Conservation (phyloP, 1,140 invertebrate species). For the Gryon sp. region DNA sequence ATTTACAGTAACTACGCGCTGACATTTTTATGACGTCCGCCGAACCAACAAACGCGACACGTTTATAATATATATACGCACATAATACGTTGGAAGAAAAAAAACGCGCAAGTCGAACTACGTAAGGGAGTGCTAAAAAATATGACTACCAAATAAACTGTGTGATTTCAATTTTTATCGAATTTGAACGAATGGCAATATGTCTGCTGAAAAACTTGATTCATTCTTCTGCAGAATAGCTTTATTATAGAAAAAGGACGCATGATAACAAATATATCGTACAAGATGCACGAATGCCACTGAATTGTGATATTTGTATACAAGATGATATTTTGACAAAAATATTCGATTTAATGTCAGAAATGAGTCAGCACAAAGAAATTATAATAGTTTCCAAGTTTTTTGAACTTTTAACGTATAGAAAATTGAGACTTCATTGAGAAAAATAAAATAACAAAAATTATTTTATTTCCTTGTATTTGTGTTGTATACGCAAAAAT, state of each 20-base stretch:
- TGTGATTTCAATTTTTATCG: conserved; percentile 43
- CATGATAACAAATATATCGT: conserved; percentile 29
- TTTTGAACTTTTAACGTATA: too few species aligned
- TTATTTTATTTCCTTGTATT: too few species aligned
- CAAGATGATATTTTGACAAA: conserved; percentile 7
- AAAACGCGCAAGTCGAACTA: conserved; percentile 30
- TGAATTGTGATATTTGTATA: conserved; percentile 12
- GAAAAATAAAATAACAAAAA: too few species aligned
- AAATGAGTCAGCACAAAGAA: neutral
- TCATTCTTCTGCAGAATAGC: conserved; percentile 12
- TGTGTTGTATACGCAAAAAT: too few species aligned
- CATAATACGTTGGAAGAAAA: conserved; percentile 27
- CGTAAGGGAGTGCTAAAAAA: conserved; percentile 18
- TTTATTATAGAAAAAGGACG: conserved; percentile 7
- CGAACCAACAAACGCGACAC: conserved; percentile 25
- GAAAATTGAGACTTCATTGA: too few species aligned
- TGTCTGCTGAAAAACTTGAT: conserved; percentile 21
- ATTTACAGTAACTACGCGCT: conserved; percentile 47
- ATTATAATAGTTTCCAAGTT: conserved; percentile 8
- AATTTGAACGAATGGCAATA: conserved; percentile 45
- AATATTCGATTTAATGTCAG: conserved; percentile 19
- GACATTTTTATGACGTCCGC: conserved; percentile 45
- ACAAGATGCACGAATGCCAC: conserved; percentile 16
- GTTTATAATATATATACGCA: conserved; percentile 40
- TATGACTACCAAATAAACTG: conserved; percentile 39